Base-by-base conservation (phyloP, 2,797 vertebrate genomes). In the Denticeps clupeoides region DNA sequence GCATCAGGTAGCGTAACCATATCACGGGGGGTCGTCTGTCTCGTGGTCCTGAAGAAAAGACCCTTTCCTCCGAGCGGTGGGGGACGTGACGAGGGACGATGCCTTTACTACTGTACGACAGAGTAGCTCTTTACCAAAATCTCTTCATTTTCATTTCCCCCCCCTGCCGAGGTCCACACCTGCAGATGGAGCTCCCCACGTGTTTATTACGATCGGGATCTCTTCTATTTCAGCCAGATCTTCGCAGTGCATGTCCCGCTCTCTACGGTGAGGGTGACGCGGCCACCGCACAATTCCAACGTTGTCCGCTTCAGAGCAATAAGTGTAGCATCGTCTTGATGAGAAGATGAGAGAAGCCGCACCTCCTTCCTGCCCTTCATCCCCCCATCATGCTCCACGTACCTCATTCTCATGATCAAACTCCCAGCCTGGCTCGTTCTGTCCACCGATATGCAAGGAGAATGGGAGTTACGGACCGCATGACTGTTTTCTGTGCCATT, bases 271-370 rank as follows among this genome's bases (percentile, higher is more conserved):
- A 67, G 55, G 63, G 60, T 47, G 80, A 79, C 77, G 75, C 65
- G 62, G 72, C 66, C 75, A 81, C 78, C 81, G 88, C 78, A 80
- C 83, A 80, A 74, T 81, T 80, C 72, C 70, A 29, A 60, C 62
- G 43, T 55, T 60, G 61, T 60, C 70, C 76, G 78, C 83, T 78
- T 81, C 80, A 78, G 81, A 87, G 83, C 88, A 85, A 87, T 91
- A 90, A 87, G 89, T 91, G 91, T 90, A 88, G 88, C 83, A 80
- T 79, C 77, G 74, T 62, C n/a, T n/a, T n/a, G n/a, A n/a, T n/a
- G n/a, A n/a, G n/a, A n/a, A n/a, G n/a, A n/a, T n/a, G n/a, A n/a
- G n/a, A n/a, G n/a, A n/a, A n/a, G n/a, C n/a, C n/a, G n/a, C n/a
- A n/a, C n/a, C n/a, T n/a, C n/a, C n/a, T n/a, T n/a, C n/a, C n/a